Conservation (phyloP, 2,113 vertebrate genomes). For the Hyperopisus bebe region DNA sequence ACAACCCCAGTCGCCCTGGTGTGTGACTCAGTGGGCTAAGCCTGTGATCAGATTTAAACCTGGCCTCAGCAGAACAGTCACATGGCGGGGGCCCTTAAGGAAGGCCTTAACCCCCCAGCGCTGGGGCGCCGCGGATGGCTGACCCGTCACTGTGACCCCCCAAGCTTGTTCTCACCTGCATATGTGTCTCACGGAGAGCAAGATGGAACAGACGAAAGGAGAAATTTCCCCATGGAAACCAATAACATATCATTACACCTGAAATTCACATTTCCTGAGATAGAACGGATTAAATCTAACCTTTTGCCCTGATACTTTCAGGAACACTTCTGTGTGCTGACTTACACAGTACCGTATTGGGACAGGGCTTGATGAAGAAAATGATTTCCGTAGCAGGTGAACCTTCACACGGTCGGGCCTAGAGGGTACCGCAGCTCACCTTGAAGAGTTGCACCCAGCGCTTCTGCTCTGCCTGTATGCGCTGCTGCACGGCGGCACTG, state of each 20-base stretch:
- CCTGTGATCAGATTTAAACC: neutral
- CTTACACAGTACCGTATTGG: neutral
- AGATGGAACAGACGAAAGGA: neutral
- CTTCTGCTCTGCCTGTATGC: conserved; percentile 85
- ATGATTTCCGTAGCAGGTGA: neutral
- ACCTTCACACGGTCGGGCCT: neutral
- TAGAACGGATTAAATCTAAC: neutral
- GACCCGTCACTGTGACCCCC: neutral
- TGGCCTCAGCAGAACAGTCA: neutral
- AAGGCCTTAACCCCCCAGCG: neutral
- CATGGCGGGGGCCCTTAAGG: neutral
- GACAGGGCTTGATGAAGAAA: neutral
- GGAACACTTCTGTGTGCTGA: neutral
- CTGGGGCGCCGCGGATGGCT: neutral
- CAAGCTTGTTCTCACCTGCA: neutral
- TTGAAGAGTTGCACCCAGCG: conserved; percentile 96
- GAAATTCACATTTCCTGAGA: neutral
- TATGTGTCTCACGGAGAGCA: neutral
- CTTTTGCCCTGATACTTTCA: too few relatives aligned
- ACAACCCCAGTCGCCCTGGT: neutral
- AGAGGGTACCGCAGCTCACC: conserved; percentile 51
- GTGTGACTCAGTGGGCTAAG: neutral
- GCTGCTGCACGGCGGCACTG: conserved; percentile 75
- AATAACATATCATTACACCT: neutral
- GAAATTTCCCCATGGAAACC: neutral